These are phyloP conservation scores for Hucho hucho DNA, from an alignment of 2,113 vertebrate genomes.

Conservation along the genomic window DNA sequence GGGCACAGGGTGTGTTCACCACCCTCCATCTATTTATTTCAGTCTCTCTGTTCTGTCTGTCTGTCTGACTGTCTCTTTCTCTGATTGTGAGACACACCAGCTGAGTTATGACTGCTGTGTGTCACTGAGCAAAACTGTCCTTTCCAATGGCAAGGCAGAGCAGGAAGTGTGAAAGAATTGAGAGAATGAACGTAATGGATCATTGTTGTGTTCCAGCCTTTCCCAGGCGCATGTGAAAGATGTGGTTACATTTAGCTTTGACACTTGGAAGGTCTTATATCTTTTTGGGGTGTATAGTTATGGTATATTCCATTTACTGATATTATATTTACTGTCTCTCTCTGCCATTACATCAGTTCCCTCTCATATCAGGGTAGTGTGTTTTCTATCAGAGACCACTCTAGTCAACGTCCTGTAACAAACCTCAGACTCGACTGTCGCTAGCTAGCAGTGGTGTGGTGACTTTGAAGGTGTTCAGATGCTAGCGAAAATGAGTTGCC, in stretches of 20 bases:
- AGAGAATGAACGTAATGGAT: too few species aligned
- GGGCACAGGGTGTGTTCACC: neutral
- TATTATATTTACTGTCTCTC: too few species aligned
- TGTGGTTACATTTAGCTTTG: too few species aligned
- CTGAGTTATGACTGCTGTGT: neutral
- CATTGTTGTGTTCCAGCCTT: too few species aligned
- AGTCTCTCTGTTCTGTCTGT: neutral
- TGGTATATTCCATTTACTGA: neutral
- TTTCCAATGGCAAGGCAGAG: neutral
- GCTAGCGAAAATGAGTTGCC: slow-evolving; percentile 26
- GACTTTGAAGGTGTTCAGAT: slow-evolving; percentile 42
- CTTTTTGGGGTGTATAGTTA: too few species aligned
- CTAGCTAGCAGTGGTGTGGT: neutral
- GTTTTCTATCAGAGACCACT: neutral
- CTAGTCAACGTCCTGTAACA: neutral
- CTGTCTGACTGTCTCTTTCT: neutral
- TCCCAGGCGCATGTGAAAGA: too few species aligned
- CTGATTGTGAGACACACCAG: neutral
- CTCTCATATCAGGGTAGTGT: too few species aligned
- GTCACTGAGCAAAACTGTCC: neutral
- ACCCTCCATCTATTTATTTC: neutral
- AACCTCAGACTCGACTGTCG: neutral
- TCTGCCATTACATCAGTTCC: too few species aligned
- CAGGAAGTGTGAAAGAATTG: neutral
- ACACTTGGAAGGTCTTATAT: too few species aligned